phyloP scores from a whole-genome alignment of 2,797 vertebrate species.

The Pseudochromis fuscus region DNA sequence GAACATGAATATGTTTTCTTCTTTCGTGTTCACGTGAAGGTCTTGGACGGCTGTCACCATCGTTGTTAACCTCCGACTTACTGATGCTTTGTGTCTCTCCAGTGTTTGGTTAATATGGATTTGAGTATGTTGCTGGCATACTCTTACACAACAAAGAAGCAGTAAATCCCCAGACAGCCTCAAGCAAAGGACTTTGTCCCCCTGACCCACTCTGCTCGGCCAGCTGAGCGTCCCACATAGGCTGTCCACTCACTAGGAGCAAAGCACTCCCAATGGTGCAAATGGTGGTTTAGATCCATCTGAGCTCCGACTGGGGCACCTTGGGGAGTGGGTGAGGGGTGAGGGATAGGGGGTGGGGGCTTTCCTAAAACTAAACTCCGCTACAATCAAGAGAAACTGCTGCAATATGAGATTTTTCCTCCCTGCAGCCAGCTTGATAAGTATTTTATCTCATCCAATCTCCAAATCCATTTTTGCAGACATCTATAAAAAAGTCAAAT shows the following conservation, averaged over 20 bases:
- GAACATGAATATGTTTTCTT: too few species aligned
- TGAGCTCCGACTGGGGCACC: conserved; percentile 75
- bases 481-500: conserved; percentile 53
- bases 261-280: conserved; percentile 77
- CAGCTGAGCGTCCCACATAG: conserved; percentile 75
- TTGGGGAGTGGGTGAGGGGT: too few species aligned
- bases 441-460: conserved; percentile 64
- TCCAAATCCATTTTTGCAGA: conserved; percentile 61
- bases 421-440: conserved; percentile 63
- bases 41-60: conserved; percentile 2
- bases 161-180: conserved; percentile 55
- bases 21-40: conserved; percentile 4
- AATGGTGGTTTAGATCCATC: conserved; percentile 76
- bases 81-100: conserved; percentile 2
- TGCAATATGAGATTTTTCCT: conserved; percentile 57
- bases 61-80: conserved; percentile 18
- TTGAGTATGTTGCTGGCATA: conserved; percentile 21
- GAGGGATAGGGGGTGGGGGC: too few species aligned
- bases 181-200: conserved; percentile 55
- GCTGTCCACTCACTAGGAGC: conserved; percentile 72
- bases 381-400: conserved; percentile 72
- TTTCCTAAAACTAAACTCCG: conserved; percentile 62
- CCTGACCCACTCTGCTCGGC: conserved; percentile 57
- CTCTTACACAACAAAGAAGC: conserved; percentile 56
- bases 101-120: conserved; percentile 28